Conservation (phyloP, 2,113 vertebrate species). For the Triplophysa siluroides region DNA sequence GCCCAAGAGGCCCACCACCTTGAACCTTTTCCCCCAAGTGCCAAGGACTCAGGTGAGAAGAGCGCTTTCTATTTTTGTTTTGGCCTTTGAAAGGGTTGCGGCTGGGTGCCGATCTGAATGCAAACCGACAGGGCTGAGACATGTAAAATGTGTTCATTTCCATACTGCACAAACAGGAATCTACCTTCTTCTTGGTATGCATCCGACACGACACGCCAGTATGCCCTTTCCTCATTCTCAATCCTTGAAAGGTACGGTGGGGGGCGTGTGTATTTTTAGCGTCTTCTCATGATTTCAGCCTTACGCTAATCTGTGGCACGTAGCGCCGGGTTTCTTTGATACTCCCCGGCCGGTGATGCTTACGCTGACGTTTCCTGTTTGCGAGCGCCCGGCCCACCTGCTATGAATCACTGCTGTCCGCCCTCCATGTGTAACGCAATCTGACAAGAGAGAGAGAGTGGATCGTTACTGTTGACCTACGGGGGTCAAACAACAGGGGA, state of each 20-base stretch:
- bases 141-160: background rate
- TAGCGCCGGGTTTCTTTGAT: constrained; percentile 25
- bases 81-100: background rate
- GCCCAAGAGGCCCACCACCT: constrained; percentile 91
- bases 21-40: constrained; percentile 94
- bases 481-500: constrained; percentile 31
- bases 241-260: no score
- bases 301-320: background rate
- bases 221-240: background rate
- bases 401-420: constrained; percentile 48
- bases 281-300: background rate
- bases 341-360: constrained; percentile 28
- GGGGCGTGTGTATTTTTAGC: constrained; percentile 7
- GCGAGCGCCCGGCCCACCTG: constrained; percentile 34
- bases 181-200: background rate
- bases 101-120: constrained; percentile 4
- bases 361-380: constrained; percentile 37
- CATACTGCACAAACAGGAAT: background rate
- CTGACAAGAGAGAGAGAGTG: constrained; percentile 15
- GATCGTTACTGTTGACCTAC: constrained; percentile 37
- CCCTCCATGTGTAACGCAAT: constrained; percentile 32
- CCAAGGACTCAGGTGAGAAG: constrained; percentile 88
- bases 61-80: constrained; percentile 6
- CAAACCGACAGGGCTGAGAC: constrained; percentile 1
- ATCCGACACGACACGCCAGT: background rate